phyloP scores from a whole-genome alignment of 2,888 invertebrate genomes.

The Cynaeus angustus region DNA sequence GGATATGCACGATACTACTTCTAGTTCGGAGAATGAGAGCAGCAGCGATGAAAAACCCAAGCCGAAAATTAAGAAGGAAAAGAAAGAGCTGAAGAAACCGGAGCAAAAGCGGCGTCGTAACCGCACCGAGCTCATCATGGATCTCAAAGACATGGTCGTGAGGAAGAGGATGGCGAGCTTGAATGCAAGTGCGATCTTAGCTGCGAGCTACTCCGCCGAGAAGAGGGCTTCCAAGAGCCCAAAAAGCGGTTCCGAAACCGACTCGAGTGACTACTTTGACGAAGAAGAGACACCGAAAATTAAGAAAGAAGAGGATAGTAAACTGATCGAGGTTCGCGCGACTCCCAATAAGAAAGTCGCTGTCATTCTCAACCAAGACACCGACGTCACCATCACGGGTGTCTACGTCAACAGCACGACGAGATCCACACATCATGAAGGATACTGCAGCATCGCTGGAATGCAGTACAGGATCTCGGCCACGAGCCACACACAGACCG shows the following conservation, averaged over 20 bases:
- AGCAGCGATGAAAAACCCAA: constrained; percentile 54
- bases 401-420: constrained; percentile 86
- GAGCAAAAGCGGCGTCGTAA: constrained; percentile 75
- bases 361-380: constrained; percentile 89
- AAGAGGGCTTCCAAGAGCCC: constrained; percentile 75
- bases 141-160: constrained; percentile 90
- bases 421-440: constrained; percentile 84
- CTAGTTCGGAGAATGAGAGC: constrained; percentile 72
- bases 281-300: constrained; percentile 71
- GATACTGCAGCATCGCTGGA: constrained; percentile 88
- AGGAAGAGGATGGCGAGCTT: constrained; percentile 93
- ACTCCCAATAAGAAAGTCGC: constrained; percentile 78
- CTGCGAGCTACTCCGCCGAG: constrained; percentile 87
- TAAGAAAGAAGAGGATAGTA: constrained; percentile 73
- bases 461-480: constrained; percentile 93
- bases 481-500: constrained; percentile 89
- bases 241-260: constrained; percentile 72
- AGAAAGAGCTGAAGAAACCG: constrained; percentile 63
- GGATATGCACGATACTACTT: constrained; percentile 84
- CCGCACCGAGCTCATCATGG: constrained; percentile 81
- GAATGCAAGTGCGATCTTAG: constrained; percentile 92
- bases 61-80: constrained; percentile 60
- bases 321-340: constrained; percentile 68
- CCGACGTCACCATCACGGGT: constrained; percentile 91
- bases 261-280: constrained; percentile 72